phyloP scores from a whole-genome alignment of 2,113 vertebrate genomes.

The Cephalopholis sonnerati region DNA sequence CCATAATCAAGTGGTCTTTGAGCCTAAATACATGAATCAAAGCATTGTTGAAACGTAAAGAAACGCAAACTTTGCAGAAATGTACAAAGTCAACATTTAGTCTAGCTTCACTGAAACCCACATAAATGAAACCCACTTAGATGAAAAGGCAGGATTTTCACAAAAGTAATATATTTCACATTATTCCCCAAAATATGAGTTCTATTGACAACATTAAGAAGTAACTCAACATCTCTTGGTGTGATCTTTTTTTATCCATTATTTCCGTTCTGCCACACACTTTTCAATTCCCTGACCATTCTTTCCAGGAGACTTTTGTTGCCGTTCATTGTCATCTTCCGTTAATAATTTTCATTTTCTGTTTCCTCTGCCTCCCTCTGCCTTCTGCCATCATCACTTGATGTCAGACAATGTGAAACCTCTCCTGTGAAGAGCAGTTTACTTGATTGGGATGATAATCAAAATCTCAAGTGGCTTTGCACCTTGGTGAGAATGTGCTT shows the following conservation, averaged over 20 bases:
- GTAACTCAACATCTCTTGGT: conserved; percentile 2
- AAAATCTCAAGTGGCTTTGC: conserved; percentile 57
- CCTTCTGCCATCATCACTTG: conserved; percentile 17
- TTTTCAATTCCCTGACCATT: not conserved
- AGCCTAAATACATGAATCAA: no score
- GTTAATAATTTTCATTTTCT: conserved; percentile 9
- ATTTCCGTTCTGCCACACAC: not conserved
- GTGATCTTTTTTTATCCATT: not conserved
- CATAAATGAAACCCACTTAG: not conserved
- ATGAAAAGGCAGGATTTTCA: conserved; percentile 4
- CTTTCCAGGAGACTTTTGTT: conserved; percentile 5
- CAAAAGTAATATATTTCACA: not conserved
- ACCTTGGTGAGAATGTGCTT: conserved; percentile 49
- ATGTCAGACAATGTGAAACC: conserved; percentile 33
- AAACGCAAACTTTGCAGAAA: no score
- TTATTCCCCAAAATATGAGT: not conserved
- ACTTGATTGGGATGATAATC: conserved; percentile 71
- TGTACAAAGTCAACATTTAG: no score
- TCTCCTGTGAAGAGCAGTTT: conserved; percentile 55
- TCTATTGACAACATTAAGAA: not conserved
- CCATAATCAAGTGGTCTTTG: no score
- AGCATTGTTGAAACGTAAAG: no score
- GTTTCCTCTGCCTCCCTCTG: not conserved
- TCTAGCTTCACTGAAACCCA: not conserved
- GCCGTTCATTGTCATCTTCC: not conserved